phyloP scores from a whole-genome alignment of 2,113 vertebrate species.

The Rhinoptilus africanus region DNA sequence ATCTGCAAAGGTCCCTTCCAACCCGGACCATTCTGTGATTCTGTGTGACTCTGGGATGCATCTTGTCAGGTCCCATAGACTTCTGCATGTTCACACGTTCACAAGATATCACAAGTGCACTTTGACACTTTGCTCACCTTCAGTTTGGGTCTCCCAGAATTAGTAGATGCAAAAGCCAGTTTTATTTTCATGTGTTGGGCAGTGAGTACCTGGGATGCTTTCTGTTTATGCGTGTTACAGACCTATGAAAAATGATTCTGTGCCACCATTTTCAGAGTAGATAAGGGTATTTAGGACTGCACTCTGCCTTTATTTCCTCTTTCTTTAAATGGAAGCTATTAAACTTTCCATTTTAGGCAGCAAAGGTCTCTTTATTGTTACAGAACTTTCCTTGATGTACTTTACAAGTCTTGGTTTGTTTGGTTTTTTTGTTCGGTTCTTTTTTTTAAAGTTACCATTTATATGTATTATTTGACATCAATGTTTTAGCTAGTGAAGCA shows the following conservation, averaged over 20 bases:
- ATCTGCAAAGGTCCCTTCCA: too few species aligned
- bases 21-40: too few species aligned
- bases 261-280: neutral
- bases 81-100: too few species aligned
- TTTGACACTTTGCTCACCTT: neutral
- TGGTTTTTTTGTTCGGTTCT: neutral
- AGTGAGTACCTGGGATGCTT: neutral
- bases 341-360: neutral
- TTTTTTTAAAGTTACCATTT: neutral
- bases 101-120: too few species aligned
- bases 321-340: constrained; percentile 8
- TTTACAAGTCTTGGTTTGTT: neutral
- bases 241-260: neutral
- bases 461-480: neutral
- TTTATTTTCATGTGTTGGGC: neutral
- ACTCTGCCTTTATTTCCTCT: neutral
- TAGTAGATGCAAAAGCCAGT: neutral
- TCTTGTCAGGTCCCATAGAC: too few species aligned
- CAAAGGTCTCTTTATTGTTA: neutral
- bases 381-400: neutral
- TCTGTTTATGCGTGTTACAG: neutral
- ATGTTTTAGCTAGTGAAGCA: neutral
- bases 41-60: too few species aligned
- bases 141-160: neutral
- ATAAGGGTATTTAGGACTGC: neutral